Evolutionary conservation across 2,797 vertebrate genomes (phyloP), one percentile per base, ranked within the genome.

Genomic region (Champsocephalus esox): DNA sequence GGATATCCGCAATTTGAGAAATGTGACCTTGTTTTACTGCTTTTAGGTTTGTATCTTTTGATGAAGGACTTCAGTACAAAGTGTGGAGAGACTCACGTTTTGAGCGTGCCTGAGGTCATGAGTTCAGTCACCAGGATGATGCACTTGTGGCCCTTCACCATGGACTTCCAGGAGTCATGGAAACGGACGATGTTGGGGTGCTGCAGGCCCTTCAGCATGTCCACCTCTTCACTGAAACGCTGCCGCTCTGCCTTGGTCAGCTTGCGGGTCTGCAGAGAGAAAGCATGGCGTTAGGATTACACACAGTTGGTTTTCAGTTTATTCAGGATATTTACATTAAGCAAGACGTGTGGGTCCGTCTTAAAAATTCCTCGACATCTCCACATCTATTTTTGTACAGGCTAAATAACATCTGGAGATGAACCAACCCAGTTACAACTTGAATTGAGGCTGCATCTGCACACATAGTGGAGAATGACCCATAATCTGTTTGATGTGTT

Each of bases 131-230:
- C 96, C 83, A 99, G 95, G 70, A 99, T 94, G 78, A 99, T 97
- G 92, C 97, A 98, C 92, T 98, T 96, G 92, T 97, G 97, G 44
- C 98, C 98, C 80, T 97, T 98, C 83, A 97, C 80, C 0, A 96
- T 95, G 0, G 97, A 97, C 90, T 99, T 99, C 97, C 98, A 99
- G 60, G 98, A 99, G 92, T 99, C 98, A 0, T 99, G 97, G 93
- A 99, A 99, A 72, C 98, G 97, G 46, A 99, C 98, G 0, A 99
- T 99, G 92, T 99, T 99, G 3, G 98, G 98, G 58, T 99, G 98
- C 93, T 99, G 98, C 71, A 99, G 95, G 14, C 97, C 97, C 88
- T 99, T 99, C 79, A 99, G 94, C 98, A 99, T 99, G 80, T 99
- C 98, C 84, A 98, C 98, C 87, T 99, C 98, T 90, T 99, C 98